Evolutionary conservation across 64 coral and sea anemone genomes (phyloP).

Genomic region (Stichodactyla helianthus): DNA sequence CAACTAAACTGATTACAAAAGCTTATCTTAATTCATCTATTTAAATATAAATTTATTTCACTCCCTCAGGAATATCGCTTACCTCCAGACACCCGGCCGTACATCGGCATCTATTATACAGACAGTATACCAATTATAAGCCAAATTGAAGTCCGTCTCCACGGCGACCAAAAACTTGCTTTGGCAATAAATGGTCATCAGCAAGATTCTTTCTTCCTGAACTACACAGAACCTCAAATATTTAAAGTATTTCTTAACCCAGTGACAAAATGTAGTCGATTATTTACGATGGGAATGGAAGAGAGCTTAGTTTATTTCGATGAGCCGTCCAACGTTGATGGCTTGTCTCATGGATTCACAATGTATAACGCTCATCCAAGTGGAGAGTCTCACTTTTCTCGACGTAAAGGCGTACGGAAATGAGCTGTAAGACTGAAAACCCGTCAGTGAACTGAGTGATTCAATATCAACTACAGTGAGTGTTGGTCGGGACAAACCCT

Average conservation of each 20-base stretch:
- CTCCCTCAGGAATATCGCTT: background rate
- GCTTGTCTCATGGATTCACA: constrained; percentile 55
- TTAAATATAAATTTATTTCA: background rate
- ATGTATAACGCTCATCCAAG: constrained; percentile 64
- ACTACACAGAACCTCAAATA: constrained; percentile 49
- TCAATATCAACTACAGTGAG: no score
- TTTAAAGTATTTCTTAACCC: constrained; percentile 33
- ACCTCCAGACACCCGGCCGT: constrained; percentile 39
- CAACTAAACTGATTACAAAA: no score
- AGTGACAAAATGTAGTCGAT: background rate
- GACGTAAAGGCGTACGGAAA: background rate
- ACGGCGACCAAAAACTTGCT: background rate
- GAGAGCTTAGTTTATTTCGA: constrained; percentile 57
- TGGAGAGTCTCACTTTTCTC: constrained; percentile 42
- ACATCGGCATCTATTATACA: constrained; percentile 33
- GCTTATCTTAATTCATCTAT: no score
- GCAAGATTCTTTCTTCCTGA: constrained; percentile 39
- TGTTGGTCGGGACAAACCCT: no score
- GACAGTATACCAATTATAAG: constrained; percentile 19
- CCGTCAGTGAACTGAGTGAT: no score
- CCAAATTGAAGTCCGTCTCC: constrained; percentile 30
- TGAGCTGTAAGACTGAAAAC: no score
- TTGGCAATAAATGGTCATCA: background rate
- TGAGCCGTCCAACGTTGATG: constrained; percentile 14
- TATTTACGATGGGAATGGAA: constrained; percentile 49